Percentiles rank a stretch among this genome's conserved stretches.
phyloP scores from a whole-genome alignment of 2,113 vertebrate species.

The Mesitornis unicolor region DNA sequence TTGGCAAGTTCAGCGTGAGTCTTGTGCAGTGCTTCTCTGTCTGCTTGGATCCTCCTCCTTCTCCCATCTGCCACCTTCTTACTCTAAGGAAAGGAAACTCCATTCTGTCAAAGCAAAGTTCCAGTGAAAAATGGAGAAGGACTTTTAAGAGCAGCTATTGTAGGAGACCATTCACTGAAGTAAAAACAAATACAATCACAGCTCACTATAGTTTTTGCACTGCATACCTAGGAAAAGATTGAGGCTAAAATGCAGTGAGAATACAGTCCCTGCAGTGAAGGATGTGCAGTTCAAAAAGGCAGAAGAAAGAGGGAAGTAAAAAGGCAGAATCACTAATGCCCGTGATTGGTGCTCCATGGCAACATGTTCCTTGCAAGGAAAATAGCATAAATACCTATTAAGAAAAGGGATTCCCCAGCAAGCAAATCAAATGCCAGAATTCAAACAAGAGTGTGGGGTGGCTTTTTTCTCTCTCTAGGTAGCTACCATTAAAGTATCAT shows the following conservation, averaged over 20 bases:
- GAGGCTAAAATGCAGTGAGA: not conserved
- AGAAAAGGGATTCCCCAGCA: not conserved
- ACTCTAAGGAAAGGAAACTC: slow-evolving; percentile 37
- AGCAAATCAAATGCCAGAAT: not conserved
- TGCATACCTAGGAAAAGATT: not conserved
- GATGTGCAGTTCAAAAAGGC: not conserved
- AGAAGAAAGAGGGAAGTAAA: not conserved
- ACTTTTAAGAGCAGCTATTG: not conserved
- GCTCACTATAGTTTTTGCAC: not conserved
- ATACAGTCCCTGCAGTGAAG: not conserved
- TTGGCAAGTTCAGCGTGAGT: slow-evolving; percentile 42
- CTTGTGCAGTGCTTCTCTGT: slow-evolving; percentile 37
- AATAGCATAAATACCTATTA: not conserved
- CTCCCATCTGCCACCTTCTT: slow-evolving; percentile 59
- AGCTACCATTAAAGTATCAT: not conserved
- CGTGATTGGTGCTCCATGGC: not conserved
- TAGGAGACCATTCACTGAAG: not conserved
- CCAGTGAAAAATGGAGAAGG: slow-evolving; percentile 11
- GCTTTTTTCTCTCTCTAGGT: not conserved
- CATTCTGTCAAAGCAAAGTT: slow-evolving; percentile 45
- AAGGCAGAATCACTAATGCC: not conserved
- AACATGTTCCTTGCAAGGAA: not conserved
- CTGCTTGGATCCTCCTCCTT: slow-evolving; percentile 44
- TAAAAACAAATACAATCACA: not conserved
- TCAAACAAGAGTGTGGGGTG: fast-evolving